Conservation (phyloP, 2,888 invertebrate species). For the Nephrotoma flavescens region DNA sequence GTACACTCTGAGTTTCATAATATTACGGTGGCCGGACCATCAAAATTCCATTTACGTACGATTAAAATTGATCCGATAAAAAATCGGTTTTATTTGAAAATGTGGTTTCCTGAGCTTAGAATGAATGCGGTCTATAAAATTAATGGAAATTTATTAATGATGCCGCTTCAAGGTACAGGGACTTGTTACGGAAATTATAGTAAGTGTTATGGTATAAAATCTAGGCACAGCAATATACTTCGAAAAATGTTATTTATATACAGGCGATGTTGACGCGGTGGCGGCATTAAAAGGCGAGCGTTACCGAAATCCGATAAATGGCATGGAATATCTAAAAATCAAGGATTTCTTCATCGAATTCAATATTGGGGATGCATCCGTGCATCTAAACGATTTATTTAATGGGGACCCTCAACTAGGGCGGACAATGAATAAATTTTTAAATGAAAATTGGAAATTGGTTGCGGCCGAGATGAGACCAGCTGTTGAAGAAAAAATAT, state of each 20-base stretch:
- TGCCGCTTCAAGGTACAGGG: slow-evolving; percentile 57
- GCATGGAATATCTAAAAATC: slow-evolving; percentile 42
- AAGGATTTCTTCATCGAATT: slow-evolving; percentile 50
- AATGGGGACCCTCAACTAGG: slow-evolving; percentile 54
- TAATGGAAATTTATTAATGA: slow-evolving; percentile 53
- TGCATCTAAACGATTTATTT: slow-evolving; percentile 56
- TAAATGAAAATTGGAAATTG: slow-evolving; percentile 64
- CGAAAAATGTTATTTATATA: slow-evolving; percentile 5
- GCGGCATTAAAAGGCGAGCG: slow-evolving; percentile 45
- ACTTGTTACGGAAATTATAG: slow-evolving; percentile 51
- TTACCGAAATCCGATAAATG: slow-evolving; percentile 30
- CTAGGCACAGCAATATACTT: background rate
- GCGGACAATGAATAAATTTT: slow-evolving; percentile 55
- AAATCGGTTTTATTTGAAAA: slow-evolving; percentile 41
- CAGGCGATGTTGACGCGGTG: slow-evolving; percentile 51
- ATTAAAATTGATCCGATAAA: slow-evolving; percentile 31
- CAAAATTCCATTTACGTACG: slow-evolving; percentile 44
- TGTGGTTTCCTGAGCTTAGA: slow-evolving; percentile 47
- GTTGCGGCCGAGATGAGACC: slow-evolving; percentile 55
- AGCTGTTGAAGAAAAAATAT: slow-evolving; percentile 48
- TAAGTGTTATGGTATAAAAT: slow-evolving; percentile 30
- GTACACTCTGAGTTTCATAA: slow-evolving; percentile 51
- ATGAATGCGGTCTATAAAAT: slow-evolving; percentile 51
- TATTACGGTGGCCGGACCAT: slow-evolving; percentile 46
- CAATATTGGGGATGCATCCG: slow-evolving; percentile 44